phyloP scores from a whole-genome alignment of 2,797 vertebrate species.

The Rachycentron canadum region DNA sequence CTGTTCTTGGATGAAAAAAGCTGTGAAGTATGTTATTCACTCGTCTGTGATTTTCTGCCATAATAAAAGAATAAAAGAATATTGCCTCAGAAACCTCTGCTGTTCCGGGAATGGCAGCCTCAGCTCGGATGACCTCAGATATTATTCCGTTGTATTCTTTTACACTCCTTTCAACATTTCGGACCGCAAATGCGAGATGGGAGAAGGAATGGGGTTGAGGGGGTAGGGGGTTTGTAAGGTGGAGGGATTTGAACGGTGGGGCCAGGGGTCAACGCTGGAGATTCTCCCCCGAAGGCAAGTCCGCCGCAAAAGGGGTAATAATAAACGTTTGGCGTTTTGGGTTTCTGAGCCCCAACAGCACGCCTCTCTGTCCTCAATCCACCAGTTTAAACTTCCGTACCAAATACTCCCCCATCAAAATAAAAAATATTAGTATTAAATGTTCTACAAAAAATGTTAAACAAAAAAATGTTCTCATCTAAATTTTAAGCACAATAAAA shows the following conservation, averaged over 20 bases:
- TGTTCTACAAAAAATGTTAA: too few relatives aligned
- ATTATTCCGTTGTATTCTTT: constrained; percentile 69
- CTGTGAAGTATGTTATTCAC: constrained; percentile 71
- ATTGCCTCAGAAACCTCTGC: constrained; percentile 64
- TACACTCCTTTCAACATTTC: constrained; percentile 69
- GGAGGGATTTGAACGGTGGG: constrained; percentile 29
- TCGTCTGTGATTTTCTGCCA: constrained; percentile 63
- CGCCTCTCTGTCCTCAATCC: constrained; percentile 18
- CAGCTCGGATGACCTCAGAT: constrained; percentile 70
- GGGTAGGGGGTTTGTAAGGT: not conserved
- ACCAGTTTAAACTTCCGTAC: not conserved
- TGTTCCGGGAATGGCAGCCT: constrained; percentile 61
- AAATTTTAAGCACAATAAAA: not conserved
- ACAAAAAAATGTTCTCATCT: not conserved
- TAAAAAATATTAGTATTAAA: too few relatives aligned
- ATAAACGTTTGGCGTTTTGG: constrained; percentile 72
- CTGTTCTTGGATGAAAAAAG: constrained; percentile 63
- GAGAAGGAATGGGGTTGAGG: constrained; percentile 9
- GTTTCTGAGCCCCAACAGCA: constrained; percentile 55
- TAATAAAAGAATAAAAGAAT: constrained; percentile 72
- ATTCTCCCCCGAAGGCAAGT: constrained; percentile 74
- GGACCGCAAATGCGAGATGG: constrained; percentile 45
- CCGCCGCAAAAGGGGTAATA: constrained; percentile 65
- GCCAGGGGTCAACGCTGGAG: constrained; percentile 65
- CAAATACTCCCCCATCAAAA: constrained; percentile 21